Conservation (phyloP, 2,113 vertebrate genomes). For the Lamprotornis superbus region DNA sequence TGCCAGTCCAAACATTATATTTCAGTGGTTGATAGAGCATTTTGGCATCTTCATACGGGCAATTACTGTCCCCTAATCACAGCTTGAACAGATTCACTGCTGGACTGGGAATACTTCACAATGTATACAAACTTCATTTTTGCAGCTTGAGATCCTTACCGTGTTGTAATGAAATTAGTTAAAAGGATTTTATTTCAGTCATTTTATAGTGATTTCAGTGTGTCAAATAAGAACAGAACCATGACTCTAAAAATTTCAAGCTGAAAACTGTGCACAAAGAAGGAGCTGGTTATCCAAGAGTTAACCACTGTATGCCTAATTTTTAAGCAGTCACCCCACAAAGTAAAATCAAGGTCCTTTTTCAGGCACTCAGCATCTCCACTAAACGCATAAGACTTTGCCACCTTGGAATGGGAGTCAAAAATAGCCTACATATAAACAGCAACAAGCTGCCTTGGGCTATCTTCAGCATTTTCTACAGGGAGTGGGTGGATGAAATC, state of each 20-base stretch:
- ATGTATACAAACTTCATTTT: neutral
- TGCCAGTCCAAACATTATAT: neutral
- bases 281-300: neutral
- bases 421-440: constrained; percentile 42
- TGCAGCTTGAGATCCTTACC: neutral
- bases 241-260: neutral
- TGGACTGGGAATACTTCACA: neutral
- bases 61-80: neutral
- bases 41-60: neutral
- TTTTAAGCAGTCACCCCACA: neutral
- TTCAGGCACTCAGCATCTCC: neutral
- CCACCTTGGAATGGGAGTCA: neutral
- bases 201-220: neutral
- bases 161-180: neutral
- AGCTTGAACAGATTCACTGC: neutral
- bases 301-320: neutral
- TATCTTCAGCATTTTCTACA: constrained; percentile 28
- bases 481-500: neutral
- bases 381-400: neutral
- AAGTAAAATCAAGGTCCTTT: neutral
- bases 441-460: neutral
- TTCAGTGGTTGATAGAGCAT: neutral
- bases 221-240: neutral
- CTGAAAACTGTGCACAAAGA: neutral
- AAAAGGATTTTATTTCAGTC: neutral